Conservation (phyloP, 2,113 vertebrate genomes). For the Turnix velox region DNA sequence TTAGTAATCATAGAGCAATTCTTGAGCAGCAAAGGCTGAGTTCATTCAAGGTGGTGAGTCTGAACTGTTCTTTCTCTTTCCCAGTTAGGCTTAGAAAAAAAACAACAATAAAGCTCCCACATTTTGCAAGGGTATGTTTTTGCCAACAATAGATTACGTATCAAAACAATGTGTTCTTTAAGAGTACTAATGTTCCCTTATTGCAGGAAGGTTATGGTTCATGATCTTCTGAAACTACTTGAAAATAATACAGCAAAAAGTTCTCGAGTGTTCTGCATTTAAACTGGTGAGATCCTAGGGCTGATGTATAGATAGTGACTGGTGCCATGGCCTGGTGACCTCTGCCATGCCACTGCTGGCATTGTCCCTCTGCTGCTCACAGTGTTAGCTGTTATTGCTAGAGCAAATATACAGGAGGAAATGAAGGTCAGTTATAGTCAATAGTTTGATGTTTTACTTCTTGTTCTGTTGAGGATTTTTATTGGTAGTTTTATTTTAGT, state of each 20-base stretch:
- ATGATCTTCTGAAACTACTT: not conserved
- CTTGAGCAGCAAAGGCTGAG: not conserved
- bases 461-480: not conserved
- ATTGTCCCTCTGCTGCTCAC: not conserved
- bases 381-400: not conserved
- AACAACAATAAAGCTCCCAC: not conserved
- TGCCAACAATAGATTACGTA: not conserved
- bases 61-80: not conserved
- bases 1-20: not conserved
- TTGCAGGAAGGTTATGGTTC: constrained; percentile 29
- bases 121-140: not conserved
- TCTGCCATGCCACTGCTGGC: not conserved
- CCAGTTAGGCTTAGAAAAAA: not conserved
- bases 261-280: not conserved
- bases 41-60: not conserved
- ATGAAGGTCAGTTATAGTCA: not conserved
- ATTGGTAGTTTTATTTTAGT: no score
- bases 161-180: not conserved
- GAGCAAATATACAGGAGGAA: not conserved
- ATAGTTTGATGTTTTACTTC: not conserved
- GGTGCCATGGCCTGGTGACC: not conserved
- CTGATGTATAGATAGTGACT: not conserved
- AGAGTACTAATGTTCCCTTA: not conserved
- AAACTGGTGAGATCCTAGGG: not conserved
- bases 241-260: not conserved